These are phyloP conservation scores for Triplophysa yarkandensis DNA, from an alignment of 2,797 vertebrate species.

Conservation along the genomic window DNA sequence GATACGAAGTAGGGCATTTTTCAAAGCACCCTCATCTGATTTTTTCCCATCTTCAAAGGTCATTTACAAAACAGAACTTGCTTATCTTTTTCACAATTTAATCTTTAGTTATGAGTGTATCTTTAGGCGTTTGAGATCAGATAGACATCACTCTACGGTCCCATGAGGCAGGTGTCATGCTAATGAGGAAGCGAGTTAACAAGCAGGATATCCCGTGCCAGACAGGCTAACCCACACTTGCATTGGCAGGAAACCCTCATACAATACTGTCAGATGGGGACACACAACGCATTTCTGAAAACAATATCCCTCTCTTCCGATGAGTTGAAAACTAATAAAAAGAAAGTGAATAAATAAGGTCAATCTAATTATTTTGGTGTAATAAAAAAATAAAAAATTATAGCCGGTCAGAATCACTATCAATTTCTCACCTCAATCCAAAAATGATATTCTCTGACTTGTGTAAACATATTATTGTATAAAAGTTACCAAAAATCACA, in stretches of 20 bases:
- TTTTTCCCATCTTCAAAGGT: constrained; percentile 14
- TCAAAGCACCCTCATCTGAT: constrained; percentile 13
- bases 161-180: constrained; percentile 46
- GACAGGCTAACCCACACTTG: constrained; percentile 37
- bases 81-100: constrained; percentile 22
- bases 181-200: constrained; percentile 56
- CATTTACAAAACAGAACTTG: neutral
- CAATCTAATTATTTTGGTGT: neutral
- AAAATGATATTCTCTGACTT: too few species aligned
- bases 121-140: constrained; percentile 16
- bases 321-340: constrained; percentile 12
- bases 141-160: constrained; percentile 19
- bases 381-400: neutral
- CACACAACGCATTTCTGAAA: constrained; percentile 4
- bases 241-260: constrained; percentile 48
- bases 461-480: too few species aligned
- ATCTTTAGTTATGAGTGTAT: constrained; percentile 29
- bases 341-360: constrained; percentile 4
- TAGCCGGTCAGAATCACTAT: neutral
- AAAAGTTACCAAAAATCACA: too few species aligned
- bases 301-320: constrained; percentile 4
- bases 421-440: neutral
- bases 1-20: constrained; percentile 25
- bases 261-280: constrained; percentile 49
- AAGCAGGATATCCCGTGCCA: constrained; percentile 53